Base-by-base conservation (phyloP, 2,888 invertebrate species). In the Euphydryas editha region DNA sequence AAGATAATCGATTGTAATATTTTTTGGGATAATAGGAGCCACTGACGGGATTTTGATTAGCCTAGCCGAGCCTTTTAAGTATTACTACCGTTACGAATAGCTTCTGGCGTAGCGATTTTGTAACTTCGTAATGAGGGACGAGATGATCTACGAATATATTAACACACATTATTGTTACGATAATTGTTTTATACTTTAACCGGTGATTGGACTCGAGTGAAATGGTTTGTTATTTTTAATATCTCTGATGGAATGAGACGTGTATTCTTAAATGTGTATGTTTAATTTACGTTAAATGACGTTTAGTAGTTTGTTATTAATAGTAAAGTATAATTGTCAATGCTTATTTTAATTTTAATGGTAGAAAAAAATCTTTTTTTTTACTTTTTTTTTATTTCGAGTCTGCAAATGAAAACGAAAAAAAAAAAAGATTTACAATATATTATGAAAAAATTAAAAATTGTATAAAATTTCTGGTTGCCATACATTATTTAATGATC, bases 1-100 rank as follows among this genome's bases (percentile, higher is more conserved):
- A 75, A 75, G 74, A 77, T 74, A 80, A 79, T 76, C 74, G 73
- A 73, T 74, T 73, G 54, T 42, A 37, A 66, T 66, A 66, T 62
- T 54, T 11, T 65, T 62, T 54, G 54, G 62, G 58, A 62, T 46
- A 37, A 58, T 46, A 13, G 61, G 47, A 39, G 30, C 42, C 17
- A 42, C 15, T 37, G 66, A 67, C 67, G 62, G 59, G 62, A 67
- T 24, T 67, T 61, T 65, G 61, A 65, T 61, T 65, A 59, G 59
- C 57, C 36, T 42, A 57, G 36, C 17, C 42, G 57, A 39, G 42
- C 20, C 21, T 30, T 54, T 36, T 54, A 54, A 54, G 30, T 17
- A 36, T 36, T 17, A 10, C 13, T 36, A 13, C 57, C 39, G 57
- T 57, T 57, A 57, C 10, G 13, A 20, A 42, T 57, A 42, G 57